A percentile compares a stretch with the other conserved stretches of the same genome.
Conservation (phyloP, 2,797 vertebrate genomes). For the Chaunax sp. region DNA sequence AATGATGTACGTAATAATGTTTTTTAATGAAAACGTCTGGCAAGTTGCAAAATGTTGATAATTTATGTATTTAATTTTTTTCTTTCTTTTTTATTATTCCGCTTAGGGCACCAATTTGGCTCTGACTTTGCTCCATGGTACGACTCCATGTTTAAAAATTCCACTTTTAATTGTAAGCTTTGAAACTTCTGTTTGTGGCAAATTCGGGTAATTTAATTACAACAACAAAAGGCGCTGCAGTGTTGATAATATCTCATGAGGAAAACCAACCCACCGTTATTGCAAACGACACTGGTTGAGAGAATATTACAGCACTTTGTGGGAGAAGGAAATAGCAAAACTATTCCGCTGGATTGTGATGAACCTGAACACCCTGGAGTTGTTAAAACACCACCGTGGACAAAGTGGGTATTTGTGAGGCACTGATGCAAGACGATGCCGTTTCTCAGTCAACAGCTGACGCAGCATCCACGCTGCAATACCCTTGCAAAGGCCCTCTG, state of each 20-base stretch:
- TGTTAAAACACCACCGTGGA: slow-evolving; percentile 38
- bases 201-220: neutral
- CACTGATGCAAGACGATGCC: too few species aligned
- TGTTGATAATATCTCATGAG: neutral
- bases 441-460: slow-evolving; percentile 6
- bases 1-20: too few species aligned
- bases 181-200: too few species aligned
- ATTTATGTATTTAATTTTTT: too few species aligned
- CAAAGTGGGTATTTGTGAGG: neutral
- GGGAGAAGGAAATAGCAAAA: slow-evolving; percentile 23
- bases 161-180: too few species aligned
- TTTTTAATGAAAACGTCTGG: too few species aligned
- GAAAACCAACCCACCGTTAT: neutral
- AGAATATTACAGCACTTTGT: slow-evolving; percentile 11
- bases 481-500: neutral
- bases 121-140: too few species aligned
- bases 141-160: too few species aligned
- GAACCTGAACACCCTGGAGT: slow-evolving; percentile 16
- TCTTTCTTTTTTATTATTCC: too few species aligned
- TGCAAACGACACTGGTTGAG: neutral
- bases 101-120: too few species aligned
- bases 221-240: neutral
- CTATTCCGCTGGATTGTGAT: slow-evolving; percentile 22
- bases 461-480: slow-evolving; percentile 5
- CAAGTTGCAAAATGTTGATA: too few species aligned